Conservation (phyloP, 2,888 invertebrate genomes). For the Diarsia brunnea region DNA sequence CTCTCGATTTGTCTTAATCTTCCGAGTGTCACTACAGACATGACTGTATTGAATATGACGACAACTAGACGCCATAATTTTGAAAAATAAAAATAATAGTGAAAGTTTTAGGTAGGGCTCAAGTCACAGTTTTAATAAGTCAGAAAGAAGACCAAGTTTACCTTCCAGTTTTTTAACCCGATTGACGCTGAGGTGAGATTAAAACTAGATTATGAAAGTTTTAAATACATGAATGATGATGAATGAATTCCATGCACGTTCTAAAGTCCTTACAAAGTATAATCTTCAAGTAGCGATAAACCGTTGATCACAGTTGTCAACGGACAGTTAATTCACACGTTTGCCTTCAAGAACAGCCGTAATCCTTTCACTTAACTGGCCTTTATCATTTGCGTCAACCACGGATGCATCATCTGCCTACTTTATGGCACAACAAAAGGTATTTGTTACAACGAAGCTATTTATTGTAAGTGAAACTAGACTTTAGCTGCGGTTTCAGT, state of each 20-base stretch:
- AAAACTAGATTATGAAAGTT: neutral
- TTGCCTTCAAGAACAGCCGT: constrained; percentile 47
- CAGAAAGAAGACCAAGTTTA: too few species aligned
- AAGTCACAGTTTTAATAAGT: too few species aligned
- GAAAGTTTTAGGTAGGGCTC: too few species aligned
- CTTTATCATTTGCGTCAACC: constrained; percentile 38
- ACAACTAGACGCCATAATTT: too few species aligned
- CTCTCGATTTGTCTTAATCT: too few species aligned
- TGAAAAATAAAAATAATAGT: too few species aligned
- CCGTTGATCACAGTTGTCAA: constrained; percentile 28
- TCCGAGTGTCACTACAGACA: too few species aligned
- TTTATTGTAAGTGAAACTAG: neutral
- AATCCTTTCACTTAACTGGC: constrained; percentile 50
- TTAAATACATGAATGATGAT: too few species aligned
- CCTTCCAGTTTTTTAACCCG: too few species aligned
- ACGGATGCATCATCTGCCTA: constrained; percentile 35
- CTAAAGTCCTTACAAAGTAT: neutral
- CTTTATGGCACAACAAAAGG: constrained; percentile 15
- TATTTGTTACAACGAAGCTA: neutral
- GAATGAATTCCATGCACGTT: too few species aligned
- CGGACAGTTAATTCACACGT: constrained; percentile 37
- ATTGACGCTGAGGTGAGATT: too few species aligned
- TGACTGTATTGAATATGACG: too few species aligned
- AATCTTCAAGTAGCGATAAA: constrained; percentile 14
- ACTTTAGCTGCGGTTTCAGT: neutral